phyloP scores from a whole-genome alignment of 2,888 invertebrate species.

The Aproaerema taeniolella region DNA sequence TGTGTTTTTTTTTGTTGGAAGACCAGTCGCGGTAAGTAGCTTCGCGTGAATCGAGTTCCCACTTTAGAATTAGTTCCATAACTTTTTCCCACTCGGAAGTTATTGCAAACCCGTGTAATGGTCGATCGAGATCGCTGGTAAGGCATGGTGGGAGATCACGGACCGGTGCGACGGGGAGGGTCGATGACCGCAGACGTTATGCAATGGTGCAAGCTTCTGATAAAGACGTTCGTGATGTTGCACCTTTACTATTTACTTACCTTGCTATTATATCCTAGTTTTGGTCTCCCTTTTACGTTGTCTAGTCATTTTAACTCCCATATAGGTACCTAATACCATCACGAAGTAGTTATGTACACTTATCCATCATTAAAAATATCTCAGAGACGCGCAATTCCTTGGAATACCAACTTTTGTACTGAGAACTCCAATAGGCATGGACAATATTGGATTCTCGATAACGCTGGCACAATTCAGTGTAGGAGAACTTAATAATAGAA shows the following conservation, averaged over 20 bases:
- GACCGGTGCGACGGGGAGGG: constrained; percentile 24
- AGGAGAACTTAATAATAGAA: too few relatives aligned
- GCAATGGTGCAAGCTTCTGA: constrained; percentile 30
- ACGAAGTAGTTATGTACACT: too few relatives aligned
- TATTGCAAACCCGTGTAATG: constrained; percentile 24
- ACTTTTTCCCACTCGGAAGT: constrained; percentile 29
- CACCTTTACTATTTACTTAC: constrained; percentile 17
- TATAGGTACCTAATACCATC: too few relatives aligned
- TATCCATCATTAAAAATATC: neutral
- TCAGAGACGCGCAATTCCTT: neutral
- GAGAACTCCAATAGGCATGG: constrained; percentile 10
- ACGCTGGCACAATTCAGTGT: neutral
- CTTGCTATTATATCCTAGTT: constrained; percentile 14
- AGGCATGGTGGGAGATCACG: constrained; percentile 25
- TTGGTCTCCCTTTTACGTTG: constrained; percentile 12
- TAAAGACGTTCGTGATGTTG: constrained; percentile 32
- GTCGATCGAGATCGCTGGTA: constrained; percentile 17
- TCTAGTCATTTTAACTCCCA: too few relatives aligned
- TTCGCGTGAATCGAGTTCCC: constrained; percentile 4
- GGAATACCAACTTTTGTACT: too few relatives aligned
- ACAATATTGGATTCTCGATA: constrained; percentile 9
- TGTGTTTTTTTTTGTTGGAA: too few relatives aligned
- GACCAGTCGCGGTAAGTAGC: neutral
- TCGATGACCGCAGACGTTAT: constrained; percentile 39
- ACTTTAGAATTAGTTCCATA: constrained; percentile 17